A percentile compares a stretch with the other conserved stretches of the same genome.
These are phyloP conservation scores for Cerastis rubricosa DNA, from an alignment of 2,888 invertebrate species.

Conservation along the genomic window DNA sequence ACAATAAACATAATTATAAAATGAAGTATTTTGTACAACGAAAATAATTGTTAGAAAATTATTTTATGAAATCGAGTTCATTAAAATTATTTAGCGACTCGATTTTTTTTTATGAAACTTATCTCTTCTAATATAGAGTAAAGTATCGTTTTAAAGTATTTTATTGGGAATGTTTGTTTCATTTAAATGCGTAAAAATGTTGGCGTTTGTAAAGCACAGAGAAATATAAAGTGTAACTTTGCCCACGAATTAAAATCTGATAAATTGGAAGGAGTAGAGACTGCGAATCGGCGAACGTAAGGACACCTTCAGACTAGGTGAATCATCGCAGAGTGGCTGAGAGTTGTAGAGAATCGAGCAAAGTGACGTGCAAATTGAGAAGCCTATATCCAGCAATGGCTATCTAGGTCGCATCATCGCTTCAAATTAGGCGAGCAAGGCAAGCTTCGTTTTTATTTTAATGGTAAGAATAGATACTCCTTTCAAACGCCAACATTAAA, in stretches of 20 bases:
- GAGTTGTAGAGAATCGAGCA: background rate
- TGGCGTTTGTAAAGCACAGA: conserved; percentile 10
- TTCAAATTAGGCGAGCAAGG: no score
- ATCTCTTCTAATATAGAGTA: conserved; percentile 2
- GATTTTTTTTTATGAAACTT: conserved; percentile 1
- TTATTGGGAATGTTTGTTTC: conserved; percentile 36
- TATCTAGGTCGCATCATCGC: no score
- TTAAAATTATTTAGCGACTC: background rate
- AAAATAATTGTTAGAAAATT: conserved; percentile 40
- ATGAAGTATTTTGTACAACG: conserved; percentile 57
- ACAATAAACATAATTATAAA: conserved; percentile 49
- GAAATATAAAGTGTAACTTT: background rate
- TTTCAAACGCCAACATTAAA: conserved; percentile 14
- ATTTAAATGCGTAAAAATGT: background rate
- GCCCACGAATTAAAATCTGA: background rate
- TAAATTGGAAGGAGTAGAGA: background rate
- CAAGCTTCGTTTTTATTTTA: no score
- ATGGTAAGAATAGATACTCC: no score
- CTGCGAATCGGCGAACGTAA: background rate
- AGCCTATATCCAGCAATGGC: background rate
- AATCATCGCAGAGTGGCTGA: background rate
- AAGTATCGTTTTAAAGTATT: conserved; percentile 6
- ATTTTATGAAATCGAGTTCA: conserved; percentile 23
- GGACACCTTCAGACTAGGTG: background rate
- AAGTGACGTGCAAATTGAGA: background rate